Conservation (phyloP, 2,888 invertebrate species). For the Polymixis lichenea region DNA sequence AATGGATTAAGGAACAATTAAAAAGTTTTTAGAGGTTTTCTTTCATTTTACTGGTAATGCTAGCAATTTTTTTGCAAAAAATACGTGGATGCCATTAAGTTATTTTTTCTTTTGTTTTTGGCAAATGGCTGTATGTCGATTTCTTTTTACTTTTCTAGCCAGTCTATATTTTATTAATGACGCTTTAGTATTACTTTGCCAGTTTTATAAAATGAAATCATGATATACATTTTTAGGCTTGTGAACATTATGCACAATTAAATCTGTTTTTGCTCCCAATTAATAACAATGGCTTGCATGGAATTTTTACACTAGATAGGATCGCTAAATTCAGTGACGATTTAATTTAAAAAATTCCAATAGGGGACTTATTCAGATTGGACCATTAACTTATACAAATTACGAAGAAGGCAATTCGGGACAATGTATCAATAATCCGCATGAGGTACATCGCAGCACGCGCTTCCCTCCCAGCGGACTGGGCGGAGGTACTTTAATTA, state of each 20-base stretch:
- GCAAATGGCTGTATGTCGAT: not conserved
- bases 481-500: conserved; percentile 89
- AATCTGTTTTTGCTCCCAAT: not conserved
- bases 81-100: not conserved
- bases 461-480: conserved; percentile 82
- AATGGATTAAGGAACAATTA: not conserved
- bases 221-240: not conserved
- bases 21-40: conserved; percentile 14
- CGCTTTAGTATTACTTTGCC: not conserved
- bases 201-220: not conserved
- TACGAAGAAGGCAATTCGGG: conserved; percentile 72
- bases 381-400: conserved; percentile 44
- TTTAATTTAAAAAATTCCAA: not conserved
- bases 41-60: not conserved
- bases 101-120: not conserved
- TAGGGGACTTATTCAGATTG: conserved; percentile 30
- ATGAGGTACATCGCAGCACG: conserved; percentile 75
- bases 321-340: not conserved
- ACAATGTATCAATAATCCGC: conserved; percentile 82
- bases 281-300: not conserved
- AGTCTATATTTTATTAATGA: not conserved
- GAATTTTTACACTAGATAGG: not conserved
- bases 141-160: not conserved
- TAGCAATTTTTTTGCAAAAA: not conserved
- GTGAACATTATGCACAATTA: not conserved